Conservation (phyloP, 2,797 vertebrate species). For the Syndactyla subalaris region DNA sequence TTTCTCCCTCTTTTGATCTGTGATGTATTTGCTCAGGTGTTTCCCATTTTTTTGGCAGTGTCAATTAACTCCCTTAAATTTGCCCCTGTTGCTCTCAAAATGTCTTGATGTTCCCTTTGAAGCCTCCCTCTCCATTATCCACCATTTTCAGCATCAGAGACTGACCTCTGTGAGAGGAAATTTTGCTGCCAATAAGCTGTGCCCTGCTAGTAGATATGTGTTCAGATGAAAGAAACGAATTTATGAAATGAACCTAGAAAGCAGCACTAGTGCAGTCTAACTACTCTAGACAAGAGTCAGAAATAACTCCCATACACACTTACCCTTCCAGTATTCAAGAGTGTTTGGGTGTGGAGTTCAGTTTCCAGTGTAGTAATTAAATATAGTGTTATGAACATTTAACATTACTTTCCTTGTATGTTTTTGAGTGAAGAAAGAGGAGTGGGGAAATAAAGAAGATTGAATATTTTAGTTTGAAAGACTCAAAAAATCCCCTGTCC, state of each 20-base stretch:
- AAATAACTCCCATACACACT: neutral
- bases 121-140: slow-evolving; percentile 59
- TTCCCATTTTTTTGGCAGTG: slow-evolving; percentile 68
- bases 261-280: neutral
- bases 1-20: slow-evolving; percentile 63
- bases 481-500: neutral
- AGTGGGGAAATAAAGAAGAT: neutral
- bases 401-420: neutral
- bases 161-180: slow-evolving; percentile 26
- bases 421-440: neutral
- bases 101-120: slow-evolving; percentile 67
- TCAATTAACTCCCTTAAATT: slow-evolving; percentile 69
- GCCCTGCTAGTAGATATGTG: neutral
- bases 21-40: slow-evolving; percentile 73
- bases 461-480: neutral
- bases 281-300: neutral
- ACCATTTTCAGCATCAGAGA: slow-evolving; percentile 54
- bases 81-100: slow-evolving; percentile 52
- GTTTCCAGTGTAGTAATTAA: neutral
- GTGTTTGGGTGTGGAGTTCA: neutral
- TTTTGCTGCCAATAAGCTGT: slow-evolving; percentile 31
- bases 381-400: neutral
- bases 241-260: slow-evolving; percentile 31
- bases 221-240: slow-evolving; percentile 55
- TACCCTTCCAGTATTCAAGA: neutral